These are phyloP conservation scores for Lasioglossum villosulum DNA, from an alignment of 2,888 invertebrate species.

Conservation along the genomic window DNA sequence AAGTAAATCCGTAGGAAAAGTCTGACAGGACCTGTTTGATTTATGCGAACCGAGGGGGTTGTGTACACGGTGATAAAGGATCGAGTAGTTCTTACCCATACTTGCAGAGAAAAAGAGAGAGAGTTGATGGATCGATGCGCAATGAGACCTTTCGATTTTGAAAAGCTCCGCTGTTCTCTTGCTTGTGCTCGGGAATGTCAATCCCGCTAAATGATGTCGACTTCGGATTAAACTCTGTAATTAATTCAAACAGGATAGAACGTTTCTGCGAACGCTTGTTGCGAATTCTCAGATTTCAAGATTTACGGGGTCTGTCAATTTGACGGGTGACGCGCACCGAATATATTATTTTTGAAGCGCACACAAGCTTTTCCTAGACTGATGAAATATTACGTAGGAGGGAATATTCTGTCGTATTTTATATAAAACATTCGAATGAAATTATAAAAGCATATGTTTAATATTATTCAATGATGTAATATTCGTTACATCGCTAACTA, in stretches of 20 bases:
- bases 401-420: too few species aligned
- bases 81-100: not conserved
- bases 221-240: not conserved
- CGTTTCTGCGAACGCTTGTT: not conserved
- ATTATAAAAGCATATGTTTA: too few species aligned
- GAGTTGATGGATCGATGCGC: not conserved
- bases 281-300: not conserved
- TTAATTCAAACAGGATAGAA: not conserved
- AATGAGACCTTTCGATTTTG: not conserved
- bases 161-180: not conserved
- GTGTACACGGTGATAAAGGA: not conserved
- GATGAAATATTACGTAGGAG: not conserved
- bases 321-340: not conserved
- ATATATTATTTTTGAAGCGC: not conserved
- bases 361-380: not conserved
- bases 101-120: not conserved
- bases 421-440: too few species aligned
- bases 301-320: not conserved
- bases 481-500: too few species aligned
- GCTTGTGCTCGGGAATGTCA: not conserved
- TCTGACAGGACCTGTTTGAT: slow-evolving; percentile 15
- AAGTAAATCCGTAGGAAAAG: slow-evolving; percentile 26
- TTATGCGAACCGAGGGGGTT: not conserved
- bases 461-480: too few species aligned
- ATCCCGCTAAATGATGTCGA: not conserved